These are phyloP conservation scores for Mellivora capensis DNA, from an alignment of 2,113 vertebrate genomes.

Conservation along the genomic window DNA sequence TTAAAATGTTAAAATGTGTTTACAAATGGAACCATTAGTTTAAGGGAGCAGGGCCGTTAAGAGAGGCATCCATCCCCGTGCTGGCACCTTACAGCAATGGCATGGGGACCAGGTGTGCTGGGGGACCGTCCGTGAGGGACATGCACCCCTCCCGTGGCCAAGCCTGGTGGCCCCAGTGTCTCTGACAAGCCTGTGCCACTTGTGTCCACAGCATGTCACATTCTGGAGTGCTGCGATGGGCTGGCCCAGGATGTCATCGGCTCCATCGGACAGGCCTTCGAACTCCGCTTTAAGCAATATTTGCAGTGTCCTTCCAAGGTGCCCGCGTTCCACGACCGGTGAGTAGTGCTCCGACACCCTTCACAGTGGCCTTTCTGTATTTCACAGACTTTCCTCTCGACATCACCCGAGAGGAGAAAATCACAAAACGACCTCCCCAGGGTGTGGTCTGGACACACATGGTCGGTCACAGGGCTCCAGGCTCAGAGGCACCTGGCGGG, in stretches of 20 bases:
- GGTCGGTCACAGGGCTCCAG: not conserved
- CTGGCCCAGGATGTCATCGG: slow-evolving; percentile 96
- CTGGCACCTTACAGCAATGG: not conserved
- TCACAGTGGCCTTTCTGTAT: not conserved
- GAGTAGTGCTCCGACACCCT: slow-evolving; percentile 21
- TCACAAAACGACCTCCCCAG: accelerated
- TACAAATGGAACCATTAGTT: not conserved
- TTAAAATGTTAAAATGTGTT: not conserved
- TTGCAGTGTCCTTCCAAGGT: slow-evolving; percentile 94
- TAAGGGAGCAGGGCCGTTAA: not conserved
- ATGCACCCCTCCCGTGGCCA: accelerated
- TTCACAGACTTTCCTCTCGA: not conserved
- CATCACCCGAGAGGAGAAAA: not conserved
- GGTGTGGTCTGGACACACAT: not conserved
- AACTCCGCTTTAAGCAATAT: slow-evolving; percentile 98
- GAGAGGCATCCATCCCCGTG: accelerated
- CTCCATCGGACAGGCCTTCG: slow-evolving; percentile 97
- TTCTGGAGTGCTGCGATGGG: slow-evolving; percentile 95
- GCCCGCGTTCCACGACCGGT: slow-evolving; percentile 91
- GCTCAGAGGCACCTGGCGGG: not conserved
- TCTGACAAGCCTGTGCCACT: slow-evolving; percentile 26
- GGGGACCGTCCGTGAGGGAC: not conserved
- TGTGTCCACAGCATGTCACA: slow-evolving; percentile 91
- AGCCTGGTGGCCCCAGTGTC: not conserved
- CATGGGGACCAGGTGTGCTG: not conserved